These are phyloP conservation scores for Drosophila kuntzei DNA, from an alignment of 2,888 invertebrate genomes.

Conservation along the genomic window DNA sequence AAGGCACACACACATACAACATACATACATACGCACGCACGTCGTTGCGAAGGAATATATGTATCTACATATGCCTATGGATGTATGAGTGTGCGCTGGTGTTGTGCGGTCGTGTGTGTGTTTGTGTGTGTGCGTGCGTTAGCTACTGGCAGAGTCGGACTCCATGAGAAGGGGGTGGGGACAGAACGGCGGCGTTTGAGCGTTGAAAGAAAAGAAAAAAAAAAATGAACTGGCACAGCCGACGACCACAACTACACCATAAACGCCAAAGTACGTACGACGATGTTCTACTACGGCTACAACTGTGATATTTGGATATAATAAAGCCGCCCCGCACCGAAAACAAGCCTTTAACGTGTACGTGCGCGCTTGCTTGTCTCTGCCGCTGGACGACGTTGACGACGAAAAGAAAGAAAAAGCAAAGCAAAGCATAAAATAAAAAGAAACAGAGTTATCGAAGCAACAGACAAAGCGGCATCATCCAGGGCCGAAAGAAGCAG, in stretches of 20 bases:
- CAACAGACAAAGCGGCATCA: constrained; percentile 68
- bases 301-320: constrained; percentile 70
- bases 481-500: constrained; percentile 47
- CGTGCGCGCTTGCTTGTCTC: constrained; percentile 29
- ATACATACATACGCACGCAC: constrained; percentile 69
- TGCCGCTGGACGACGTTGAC: constrained; percentile 49
- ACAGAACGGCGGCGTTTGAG: constrained; percentile 57
- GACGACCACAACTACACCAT: constrained; percentile 45
- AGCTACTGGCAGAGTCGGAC: constrained; percentile 60
- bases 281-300: constrained; percentile 60
- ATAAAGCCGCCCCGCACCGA: constrained; percentile 53
- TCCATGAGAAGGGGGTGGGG: constrained; percentile 46
- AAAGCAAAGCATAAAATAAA: constrained; percentile 34
- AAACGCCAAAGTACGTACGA: constrained; percentile 51
- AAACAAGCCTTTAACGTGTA: constrained; percentile 44
- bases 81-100: constrained; percentile 58
- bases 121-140: constrained; percentile 53
- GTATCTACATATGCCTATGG: constrained; percentile 64
- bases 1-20: constrained; percentile 68
- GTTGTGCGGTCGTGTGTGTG: constrained; percentile 56
- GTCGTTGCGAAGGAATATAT: constrained; percentile 73
- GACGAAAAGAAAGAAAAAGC: constrained; percentile 38
- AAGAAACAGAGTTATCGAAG: constrained; percentile 40
- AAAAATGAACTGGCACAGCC: constrained; percentile 65
- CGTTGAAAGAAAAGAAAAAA: constrained; percentile 50